Evolutionary conservation across 1,140 invertebrate species (phyloP).

Genomic region (Drosophila grimshawi): DNA sequence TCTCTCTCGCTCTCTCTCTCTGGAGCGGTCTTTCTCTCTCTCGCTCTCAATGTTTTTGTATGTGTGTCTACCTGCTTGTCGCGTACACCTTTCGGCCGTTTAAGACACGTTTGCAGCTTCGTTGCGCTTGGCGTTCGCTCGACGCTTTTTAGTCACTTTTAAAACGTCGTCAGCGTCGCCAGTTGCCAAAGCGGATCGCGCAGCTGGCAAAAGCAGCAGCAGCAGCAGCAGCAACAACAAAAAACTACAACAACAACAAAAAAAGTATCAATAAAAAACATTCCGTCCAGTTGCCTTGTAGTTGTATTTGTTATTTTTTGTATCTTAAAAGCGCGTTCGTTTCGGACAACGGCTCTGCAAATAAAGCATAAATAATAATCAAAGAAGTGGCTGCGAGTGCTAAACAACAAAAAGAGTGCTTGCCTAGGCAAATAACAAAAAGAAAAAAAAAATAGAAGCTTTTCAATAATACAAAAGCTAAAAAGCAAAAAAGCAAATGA

Average conservation of each 20-base stretch:
- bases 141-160: constrained; percentile 63
- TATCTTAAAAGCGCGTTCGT: constrained; percentile 58
- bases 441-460: constrained; percentile 30
- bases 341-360: constrained; percentile 45
- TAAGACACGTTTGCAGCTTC: constrained; percentile 73
- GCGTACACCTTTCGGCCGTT: constrained; percentile 41
- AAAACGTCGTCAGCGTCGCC: constrained; percentile 56
- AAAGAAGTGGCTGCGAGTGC: constrained; percentile 57
- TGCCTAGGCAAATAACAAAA: constrained; percentile 43
- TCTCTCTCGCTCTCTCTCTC: constrained; percentile 6
- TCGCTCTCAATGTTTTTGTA: constrained; percentile 13
- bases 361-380: constrained; percentile 34
- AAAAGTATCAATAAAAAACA: constrained; percentile 8
- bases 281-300: constrained; percentile 39
- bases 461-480: constrained; percentile 53
- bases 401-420: constrained; percentile 54
- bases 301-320: constrained; percentile 37
- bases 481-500: constrained; percentile 24
- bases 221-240: constrained; percentile 9
- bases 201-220: constrained; percentile 37
- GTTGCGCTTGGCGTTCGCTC: constrained; percentile 50
- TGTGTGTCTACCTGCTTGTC: constrained; percentile 27
- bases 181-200: constrained; percentile 60
- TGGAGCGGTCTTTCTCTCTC: neutral
- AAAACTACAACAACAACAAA: constrained; percentile 12